Base-by-base conservation (phyloP, 2,888 invertebrate genomes). In the Lumbricus terrestris region DNA sequence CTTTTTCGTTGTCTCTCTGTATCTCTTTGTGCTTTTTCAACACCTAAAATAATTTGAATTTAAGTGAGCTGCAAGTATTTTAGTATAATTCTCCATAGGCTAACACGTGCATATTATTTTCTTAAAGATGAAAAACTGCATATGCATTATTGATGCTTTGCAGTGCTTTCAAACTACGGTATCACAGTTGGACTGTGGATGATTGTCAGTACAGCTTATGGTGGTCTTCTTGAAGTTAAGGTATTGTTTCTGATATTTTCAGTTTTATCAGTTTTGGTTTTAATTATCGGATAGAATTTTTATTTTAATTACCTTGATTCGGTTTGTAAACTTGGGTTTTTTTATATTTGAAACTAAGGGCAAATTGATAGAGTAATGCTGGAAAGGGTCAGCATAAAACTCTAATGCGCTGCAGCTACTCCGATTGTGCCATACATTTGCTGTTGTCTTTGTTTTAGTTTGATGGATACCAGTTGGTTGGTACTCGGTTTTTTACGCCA, bases 391-490 rank as follows among this genome's bases (percentile, higher is more conserved):
- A 69, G 69, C 69, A n/a, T 29, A n/a, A 29, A 69, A 69, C 8
- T 0, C 8, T n/a, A 13, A n/a, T n/a, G 69, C 29, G 69, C n/a
- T n/a, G 69, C n/a, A n/a, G 69, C 69, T 69, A n/a, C n/a, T 69
- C 69, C n/a, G n/a, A 69, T n/a, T 16, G n/a, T 69, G 69, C n/a
- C 69, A 69, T 4, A 69, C n/a, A 16, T n/a, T 69, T 85, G n/a
- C 37, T 85, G 4, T 85, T 85, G 37, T 85, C 29, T 85, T 85
- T 83, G 33, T 18, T 85, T 85, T 23, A 85, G 85, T 85, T 85
- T 85, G 85, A 85, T 85, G 85, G 85, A 85, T 85, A 35, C 37
- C 85, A 37, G 37, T 85, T 85, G 34, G 37, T 85, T 85, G 85
- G 85, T 23, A 85, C 85, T 85, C 85, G 85, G 20, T 85, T 35